Conservation (phyloP, 2,888 invertebrate species). For the Diarsia mendica region DNA sequence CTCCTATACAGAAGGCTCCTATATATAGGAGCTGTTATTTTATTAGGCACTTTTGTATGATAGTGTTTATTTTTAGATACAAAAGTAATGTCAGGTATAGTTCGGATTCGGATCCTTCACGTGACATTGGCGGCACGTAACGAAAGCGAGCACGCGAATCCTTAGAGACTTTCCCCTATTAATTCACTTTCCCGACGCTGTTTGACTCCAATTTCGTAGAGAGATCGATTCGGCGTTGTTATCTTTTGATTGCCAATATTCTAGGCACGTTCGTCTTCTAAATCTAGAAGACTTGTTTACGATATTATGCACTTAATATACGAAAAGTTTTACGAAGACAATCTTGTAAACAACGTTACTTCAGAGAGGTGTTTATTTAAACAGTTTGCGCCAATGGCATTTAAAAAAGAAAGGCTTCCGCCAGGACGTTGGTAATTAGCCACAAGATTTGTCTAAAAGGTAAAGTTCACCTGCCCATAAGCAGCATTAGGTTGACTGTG, state of each 20-base stretch:
- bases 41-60: slow-evolving; percentile 65
- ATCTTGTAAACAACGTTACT: neutral
- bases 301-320: slow-evolving; percentile 3
- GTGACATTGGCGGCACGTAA: slow-evolving; percentile 76
- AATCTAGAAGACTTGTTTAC: slow-evolving; percentile 14
- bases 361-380: slow-evolving; percentile 13
- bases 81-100: slow-evolving; percentile 29
- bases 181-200: slow-evolving; percentile 85
- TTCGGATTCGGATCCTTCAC: slow-evolving; percentile 64
- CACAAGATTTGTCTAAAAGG: slow-evolving; percentile 53
- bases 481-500: slow-evolving; percentile 63
- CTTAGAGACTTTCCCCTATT: slow-evolving; percentile 87
- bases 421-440: slow-evolving; percentile 34
- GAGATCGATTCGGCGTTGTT: slow-evolving; percentile 56
- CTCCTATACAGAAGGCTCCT: no score
- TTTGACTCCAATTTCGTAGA: slow-evolving; percentile 66
- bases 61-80: slow-evolving; percentile 21
- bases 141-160: slow-evolving; percentile 82
- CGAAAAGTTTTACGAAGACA: neutral
- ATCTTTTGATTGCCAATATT: slow-evolving; percentile 50
- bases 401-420: slow-evolving; percentile 41
- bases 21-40: slow-evolving; percentile 72
- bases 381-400: slow-evolving; percentile 23
- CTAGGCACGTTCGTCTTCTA: slow-evolving; percentile 42
- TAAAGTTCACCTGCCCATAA: slow-evolving; percentile 68